Evolutionary conservation across 23 tunicate genomes (phyloP).

Genomic region (Trididemnum miniatum): DNA sequence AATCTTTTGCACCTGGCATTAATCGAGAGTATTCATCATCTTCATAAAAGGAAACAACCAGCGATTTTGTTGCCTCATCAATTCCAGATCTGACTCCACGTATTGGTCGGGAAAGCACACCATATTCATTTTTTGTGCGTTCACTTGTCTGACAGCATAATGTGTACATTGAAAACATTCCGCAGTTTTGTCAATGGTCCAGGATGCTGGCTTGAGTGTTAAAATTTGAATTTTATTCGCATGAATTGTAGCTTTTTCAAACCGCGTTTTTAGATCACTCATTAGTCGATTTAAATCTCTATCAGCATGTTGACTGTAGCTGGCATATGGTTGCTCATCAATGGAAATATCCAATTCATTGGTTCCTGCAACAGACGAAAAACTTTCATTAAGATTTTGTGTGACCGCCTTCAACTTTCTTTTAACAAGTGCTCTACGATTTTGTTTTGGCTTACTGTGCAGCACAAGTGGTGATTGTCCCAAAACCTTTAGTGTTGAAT

Average conservation of each 20-base stretch:
- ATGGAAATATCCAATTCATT: background rate
- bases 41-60: background rate
- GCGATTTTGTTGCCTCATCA: background rate
- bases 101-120: conserved; percentile 6
- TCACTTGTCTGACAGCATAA: background rate
- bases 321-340: background rate
- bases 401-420: conserved; percentile 6
- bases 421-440: background rate
- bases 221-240: background rate
- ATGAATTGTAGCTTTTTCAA: conserved; percentile 3
- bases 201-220: conserved; percentile 11
- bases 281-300: conserved; percentile 9
- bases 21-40: conserved; percentile 26
- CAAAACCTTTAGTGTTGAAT: background rate
- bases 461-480: conserved; percentile 13
- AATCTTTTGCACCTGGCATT: conserved; percentile 22
- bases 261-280: background rate
- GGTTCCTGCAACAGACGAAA: conserved; percentile 8
- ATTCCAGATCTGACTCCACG: background rate
- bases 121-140: conserved; percentile 6
- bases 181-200: conserved; percentile 13
- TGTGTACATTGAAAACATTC: background rate
- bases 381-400: conserved; percentile 12
- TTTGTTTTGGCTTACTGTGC: conserved; percentile 16
- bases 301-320: background rate